Base-by-base conservation (phyloP, 2,113 vertebrate species). In the Neogobius melanostomus region DNA sequence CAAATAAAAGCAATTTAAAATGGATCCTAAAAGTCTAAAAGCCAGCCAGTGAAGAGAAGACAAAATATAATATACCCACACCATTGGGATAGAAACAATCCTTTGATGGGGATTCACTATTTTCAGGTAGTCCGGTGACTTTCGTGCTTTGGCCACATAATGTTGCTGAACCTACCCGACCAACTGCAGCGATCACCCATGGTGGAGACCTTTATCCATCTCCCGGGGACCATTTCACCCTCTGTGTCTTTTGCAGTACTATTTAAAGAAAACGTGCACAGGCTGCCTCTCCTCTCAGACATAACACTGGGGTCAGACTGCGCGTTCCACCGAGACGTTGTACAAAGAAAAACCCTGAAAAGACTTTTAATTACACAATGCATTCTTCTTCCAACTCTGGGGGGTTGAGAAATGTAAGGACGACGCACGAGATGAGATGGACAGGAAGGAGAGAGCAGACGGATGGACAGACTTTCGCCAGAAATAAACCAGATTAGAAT, bases 321-420 rank as follows among this genome's bases (percentile, higher is more conserved):
- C 11, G 54, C 17, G 11, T 28, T 74, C 60, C 65, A 66, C 28
- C 48, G 57, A 79, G 66, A 75, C 65, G 72, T 70, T 43, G 50
- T 65, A 52, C 21, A 71, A 60, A 36, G 28, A 66, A 71, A 67
- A 69, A 77, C 72, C 59, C 49, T 0, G 4, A 69, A 84, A 80
- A 76, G n/a, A 71, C 57, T 49, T 56, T 42, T 87, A 76, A 87
- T 77, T 82, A 72, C 82, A 78, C 56, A 78, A 49, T n/a, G 15
- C 69, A 82, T 87, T 78, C 69, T 65, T 87, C 62, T 46, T 10
- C 21, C 56, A 52, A 71, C 69, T 75, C 81, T 74, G 64, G 78
- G 69, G 77, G 65, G 68, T 80, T 82, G 72, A 67, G 80, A 80
- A 84, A 84, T 74, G 70, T 74, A 4, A 0, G 64, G 48, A 59